A percentile compares a stretch with the other conserved stretches of the same genome.
Evolutionary conservation across 2,888 invertebrate genomes (phyloP).

Genomic region (Aphidius colemani): DNA sequence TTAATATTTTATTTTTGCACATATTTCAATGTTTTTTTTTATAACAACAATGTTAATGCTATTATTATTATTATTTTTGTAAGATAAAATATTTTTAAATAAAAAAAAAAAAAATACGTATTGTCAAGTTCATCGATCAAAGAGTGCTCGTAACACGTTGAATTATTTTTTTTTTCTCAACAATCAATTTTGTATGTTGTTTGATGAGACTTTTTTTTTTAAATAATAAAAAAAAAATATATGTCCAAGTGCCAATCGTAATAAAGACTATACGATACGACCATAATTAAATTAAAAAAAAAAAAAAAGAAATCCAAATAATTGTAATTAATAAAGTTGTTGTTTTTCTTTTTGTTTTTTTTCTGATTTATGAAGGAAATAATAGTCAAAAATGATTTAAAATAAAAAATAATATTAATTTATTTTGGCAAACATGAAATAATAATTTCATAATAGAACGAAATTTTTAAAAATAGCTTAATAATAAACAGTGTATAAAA

Average conservation of each 20-base stretch:
- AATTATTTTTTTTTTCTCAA: constrained; percentile 31
- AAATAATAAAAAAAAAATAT: constrained; percentile 2
- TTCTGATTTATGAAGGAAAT: not conserved
- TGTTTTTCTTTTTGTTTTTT: too few species aligned
- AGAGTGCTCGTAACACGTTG: constrained; percentile 1
- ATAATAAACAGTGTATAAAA: not conserved
- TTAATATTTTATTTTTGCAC: too few species aligned
- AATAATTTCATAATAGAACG: constrained; percentile 1
- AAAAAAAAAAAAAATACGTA: too few species aligned
- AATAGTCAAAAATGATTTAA: not conserved
- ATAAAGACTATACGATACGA: constrained; percentile 44
- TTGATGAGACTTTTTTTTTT: constrained; percentile 4
- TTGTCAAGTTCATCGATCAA: not conserved
- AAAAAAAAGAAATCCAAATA: constrained; percentile 22
- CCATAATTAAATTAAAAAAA: constrained; percentile 31
- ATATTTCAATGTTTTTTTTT: too few species aligned
- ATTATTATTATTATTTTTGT: too few species aligned
- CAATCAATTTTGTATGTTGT: too few species aligned
- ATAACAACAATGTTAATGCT: too few species aligned
- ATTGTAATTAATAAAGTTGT: constrained; percentile 4
- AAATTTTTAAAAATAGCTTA: too few species aligned
- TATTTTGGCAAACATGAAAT: not conserved
- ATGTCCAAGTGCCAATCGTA: constrained; percentile 52
- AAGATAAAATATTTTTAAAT: too few species aligned
- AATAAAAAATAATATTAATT: too few species aligned